These are phyloP conservation scores for Nibea coibor DNA, from an alignment of 2,113 vertebrate species.

Conservation along the genomic window DNA sequence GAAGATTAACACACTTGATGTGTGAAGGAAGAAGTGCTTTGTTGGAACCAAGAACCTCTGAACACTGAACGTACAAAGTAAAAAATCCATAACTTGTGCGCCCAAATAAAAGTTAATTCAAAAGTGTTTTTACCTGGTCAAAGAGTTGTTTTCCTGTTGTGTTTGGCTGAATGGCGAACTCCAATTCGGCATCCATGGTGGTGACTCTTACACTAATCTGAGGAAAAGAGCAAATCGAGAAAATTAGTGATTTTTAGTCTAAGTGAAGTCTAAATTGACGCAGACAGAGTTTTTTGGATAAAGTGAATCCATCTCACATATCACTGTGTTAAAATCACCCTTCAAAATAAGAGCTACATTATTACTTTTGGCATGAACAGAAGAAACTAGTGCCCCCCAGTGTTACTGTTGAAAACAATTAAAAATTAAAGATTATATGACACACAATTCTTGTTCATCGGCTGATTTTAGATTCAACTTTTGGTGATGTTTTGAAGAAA, in stretches of 20 bases:
- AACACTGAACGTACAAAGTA: neutral
- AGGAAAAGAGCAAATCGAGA: constrained; percentile 14
- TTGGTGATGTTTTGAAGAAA: constrained; percentile 9
- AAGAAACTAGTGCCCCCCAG: neutral
- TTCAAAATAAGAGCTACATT: neutral
- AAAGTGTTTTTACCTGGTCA: constrained; percentile 88
- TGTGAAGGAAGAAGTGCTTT: no score
- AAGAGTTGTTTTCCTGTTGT: constrained; percentile 98
- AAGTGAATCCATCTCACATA: neutral
- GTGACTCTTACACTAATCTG: constrained; percentile 98
- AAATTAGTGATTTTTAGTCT: neutral
- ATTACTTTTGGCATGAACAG: neutral
- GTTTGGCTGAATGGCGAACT: constrained; percentile 98
- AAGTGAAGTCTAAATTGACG: neutral
- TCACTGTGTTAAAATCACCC: neutral
- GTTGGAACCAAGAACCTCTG: neutral
- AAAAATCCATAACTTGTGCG: neutral
- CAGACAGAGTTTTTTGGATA: neutral
- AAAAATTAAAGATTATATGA: neutral
- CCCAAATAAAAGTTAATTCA: neutral
- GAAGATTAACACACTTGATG: neutral
- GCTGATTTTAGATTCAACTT: neutral
- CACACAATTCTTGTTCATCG: neutral
- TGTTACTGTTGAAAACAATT: neutral
- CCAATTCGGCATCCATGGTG: constrained; percentile 99